A percentile compares a stretch with the other conserved stretches of the same genome.
phyloP scores from a whole-genome alignment of 1,140 invertebrate species.

The Drosophila yakuba region DNA sequence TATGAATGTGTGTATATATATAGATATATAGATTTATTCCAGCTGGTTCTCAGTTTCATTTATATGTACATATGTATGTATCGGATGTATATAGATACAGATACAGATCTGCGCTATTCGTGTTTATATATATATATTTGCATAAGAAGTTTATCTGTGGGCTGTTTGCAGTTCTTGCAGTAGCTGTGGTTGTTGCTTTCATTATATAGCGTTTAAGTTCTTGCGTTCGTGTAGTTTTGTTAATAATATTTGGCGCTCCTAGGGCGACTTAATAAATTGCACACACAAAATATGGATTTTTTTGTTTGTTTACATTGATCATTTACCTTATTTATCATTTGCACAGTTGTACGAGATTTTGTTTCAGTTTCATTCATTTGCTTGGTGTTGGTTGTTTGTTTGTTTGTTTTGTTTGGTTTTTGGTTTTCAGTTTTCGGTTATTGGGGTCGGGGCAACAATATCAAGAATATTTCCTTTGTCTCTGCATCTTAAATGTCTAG shows the following conservation, averaged over 20 bases:
- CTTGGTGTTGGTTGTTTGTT: conserved; percentile 10
- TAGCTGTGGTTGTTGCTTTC: conserved; percentile 38
- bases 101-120: conserved; percentile 15
- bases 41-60: conserved; percentile 40
- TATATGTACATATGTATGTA: conserved; percentile 29
- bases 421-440: not conserved
- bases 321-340: conserved; percentile 37
- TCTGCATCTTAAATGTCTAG: conserved; percentile 22
- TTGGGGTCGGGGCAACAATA: conserved; percentile 27
- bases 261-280: conserved; percentile 55
- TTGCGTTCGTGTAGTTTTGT: conserved; percentile 17
- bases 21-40: conserved; percentile 50
- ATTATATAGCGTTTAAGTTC: not conserved
- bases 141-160: conserved; percentile 74
- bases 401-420: not conserved
- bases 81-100: conserved; percentile 4
- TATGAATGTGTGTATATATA: conserved; percentile 31
- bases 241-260: conserved; percentile 45
- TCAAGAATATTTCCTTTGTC: conserved; percentile 42
- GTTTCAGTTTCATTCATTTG: conserved; percentile 12
- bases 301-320: conserved; percentile 41
- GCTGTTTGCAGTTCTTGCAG: conserved; percentile 59
- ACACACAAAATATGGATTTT: conserved; percentile 75
- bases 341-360: conserved; percentile 44
- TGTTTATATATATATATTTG: conserved; percentile 34